Percentiles rank a stretch among this genome's conserved stretches.
Evolutionary conservation across 1,140 invertebrate genomes (phyloP).

Genomic region (Kradibia gibbosae): DNA sequence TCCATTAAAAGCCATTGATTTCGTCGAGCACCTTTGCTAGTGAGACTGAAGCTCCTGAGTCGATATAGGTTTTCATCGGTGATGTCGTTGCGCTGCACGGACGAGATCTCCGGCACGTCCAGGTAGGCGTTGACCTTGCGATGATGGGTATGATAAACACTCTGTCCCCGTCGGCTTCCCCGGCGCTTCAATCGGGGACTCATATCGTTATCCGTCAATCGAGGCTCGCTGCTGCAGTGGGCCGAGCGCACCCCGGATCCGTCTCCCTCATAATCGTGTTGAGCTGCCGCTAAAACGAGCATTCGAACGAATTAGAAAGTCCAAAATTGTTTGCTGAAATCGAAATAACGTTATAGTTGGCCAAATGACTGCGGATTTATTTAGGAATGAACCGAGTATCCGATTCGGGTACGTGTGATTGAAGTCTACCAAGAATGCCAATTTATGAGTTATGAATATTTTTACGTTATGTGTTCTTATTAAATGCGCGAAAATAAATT

Average conservation of each 20-base stretch:
- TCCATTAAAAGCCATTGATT: too few species aligned
- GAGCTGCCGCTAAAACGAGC: slow-evolving; percentile 58
- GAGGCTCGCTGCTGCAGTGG: slow-evolving; percentile 76
- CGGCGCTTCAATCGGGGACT: slow-evolving; percentile 74
- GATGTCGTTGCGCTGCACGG: slow-evolving; percentile 69
- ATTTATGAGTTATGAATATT: too few species aligned
- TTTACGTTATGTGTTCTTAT: too few species aligned
- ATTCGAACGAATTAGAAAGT: too few species aligned
- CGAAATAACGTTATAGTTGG: too few species aligned
- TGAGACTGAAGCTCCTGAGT: slow-evolving; percentile 90
- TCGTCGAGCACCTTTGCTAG: slow-evolving; percentile 88
- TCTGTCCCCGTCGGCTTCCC: slow-evolving; percentile 73
- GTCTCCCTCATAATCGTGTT: slow-evolving; percentile 71
- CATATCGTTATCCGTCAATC: slow-evolving; percentile 74
- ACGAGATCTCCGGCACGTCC: slow-evolving; percentile 79
- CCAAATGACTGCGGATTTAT: too few species aligned
- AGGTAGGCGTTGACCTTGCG: slow-evolving; percentile 82
- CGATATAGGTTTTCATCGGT: slow-evolving; percentile 88
- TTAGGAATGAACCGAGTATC: too few species aligned
- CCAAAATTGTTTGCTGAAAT: too few species aligned
- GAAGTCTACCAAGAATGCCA: too few species aligned
- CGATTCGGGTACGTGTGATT: too few species aligned
- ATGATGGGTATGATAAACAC: slow-evolving; percentile 73
- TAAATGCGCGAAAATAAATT: too few species aligned
- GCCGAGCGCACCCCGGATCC: slow-evolving; percentile 65